Percentiles rank a stretch among this genome's conserved stretches.
These are phyloP conservation scores for Drosophila yooni DNA, from an alignment of 2,888 invertebrate genomes.

Conservation along the genomic window DNA sequence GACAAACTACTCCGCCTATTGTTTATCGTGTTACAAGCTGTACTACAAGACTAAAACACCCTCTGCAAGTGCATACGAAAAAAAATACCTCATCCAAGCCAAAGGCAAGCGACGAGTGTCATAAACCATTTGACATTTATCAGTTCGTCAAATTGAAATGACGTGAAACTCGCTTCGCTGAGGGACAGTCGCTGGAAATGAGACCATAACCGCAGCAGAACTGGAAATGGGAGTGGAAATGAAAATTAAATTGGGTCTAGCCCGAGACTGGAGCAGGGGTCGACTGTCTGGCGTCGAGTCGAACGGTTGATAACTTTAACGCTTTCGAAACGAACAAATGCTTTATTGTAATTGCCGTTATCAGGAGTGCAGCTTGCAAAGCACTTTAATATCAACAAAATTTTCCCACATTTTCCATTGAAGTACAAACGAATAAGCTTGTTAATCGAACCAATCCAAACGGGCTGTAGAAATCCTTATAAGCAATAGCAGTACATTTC, in stretches of 20 bases:
- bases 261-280: background rate
- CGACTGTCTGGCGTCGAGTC: slow-evolving; percentile 3
- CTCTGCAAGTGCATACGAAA: slow-evolving; percentile 11
- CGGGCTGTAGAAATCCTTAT: background rate
- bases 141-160: slow-evolving; percentile 66
- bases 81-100: background rate
- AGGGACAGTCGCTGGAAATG: slow-evolving; percentile 3
- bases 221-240: slow-evolving; percentile 17
- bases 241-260: slow-evolving; percentile 16
- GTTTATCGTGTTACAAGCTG: background rate
- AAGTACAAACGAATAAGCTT: background rate
- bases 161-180: slow-evolving; percentile 26
- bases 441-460: background rate
- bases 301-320: slow-evolving; percentile 27
- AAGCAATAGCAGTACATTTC: slow-evolving; percentile 57
- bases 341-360: slow-evolving; percentile 28
- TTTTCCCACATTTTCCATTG: background rate
- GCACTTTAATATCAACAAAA: background rate
- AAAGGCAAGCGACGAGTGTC: slow-evolving; percentile 28
- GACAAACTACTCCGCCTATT: background rate
- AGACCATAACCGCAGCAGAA: slow-evolving; percentile 13
- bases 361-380: slow-evolving; percentile 4
- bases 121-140: slow-evolving; percentile 68
- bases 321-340: slow-evolving; percentile 30
- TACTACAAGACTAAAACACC: background rate